These are phyloP conservation scores for Himalopsyche japonica DNA, from an alignment of 2,888 invertebrate genomes.

Conservation along the genomic window DNA sequence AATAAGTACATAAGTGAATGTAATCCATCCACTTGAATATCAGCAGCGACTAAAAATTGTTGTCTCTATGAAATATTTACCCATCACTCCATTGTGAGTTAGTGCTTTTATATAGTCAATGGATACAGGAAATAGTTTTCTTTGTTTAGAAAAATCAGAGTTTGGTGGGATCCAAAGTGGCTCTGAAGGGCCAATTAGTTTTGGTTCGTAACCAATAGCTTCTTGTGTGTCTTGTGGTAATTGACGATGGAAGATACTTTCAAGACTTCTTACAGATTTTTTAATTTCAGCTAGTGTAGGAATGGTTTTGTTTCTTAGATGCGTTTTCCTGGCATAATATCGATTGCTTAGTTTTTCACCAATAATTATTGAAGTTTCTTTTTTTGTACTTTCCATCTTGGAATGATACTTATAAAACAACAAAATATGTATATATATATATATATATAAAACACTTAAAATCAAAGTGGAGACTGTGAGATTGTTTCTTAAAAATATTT, in stretches of 20 bases:
- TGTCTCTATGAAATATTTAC: background rate
- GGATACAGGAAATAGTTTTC: conserved; percentile 12
- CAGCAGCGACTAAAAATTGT: too few species aligned
- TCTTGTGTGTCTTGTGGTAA: background rate
- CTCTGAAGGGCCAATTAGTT: conserved; percentile 13
- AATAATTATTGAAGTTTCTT: background rate
- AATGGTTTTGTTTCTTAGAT: conserved; percentile 42
- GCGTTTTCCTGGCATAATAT: conserved; percentile 43
- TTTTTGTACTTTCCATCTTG: background rate
- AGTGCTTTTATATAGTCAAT: conserved; percentile 20
- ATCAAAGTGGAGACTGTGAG: too few species aligned
- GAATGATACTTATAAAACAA: too few species aligned
- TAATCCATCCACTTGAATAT: too few species aligned
- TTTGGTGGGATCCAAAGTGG: conserved; percentile 17
- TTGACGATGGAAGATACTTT: background rate
- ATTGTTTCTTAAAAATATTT: too few species aligned
- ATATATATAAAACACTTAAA: too few species aligned
- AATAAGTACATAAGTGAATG: too few species aligned
- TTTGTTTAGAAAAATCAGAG: conserved; percentile 6
- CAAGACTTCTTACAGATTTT: conserved; percentile 44
- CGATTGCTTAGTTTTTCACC: conserved; percentile 42
- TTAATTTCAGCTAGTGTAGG: conserved; percentile 48
- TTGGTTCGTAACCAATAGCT: conserved; percentile 11
- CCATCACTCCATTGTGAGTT: conserved; percentile 22
- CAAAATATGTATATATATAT: too few species aligned